Evolutionary conservation across 2,888 invertebrate species (phyloP).

Genomic region (Orgyia antiqua): DNA sequence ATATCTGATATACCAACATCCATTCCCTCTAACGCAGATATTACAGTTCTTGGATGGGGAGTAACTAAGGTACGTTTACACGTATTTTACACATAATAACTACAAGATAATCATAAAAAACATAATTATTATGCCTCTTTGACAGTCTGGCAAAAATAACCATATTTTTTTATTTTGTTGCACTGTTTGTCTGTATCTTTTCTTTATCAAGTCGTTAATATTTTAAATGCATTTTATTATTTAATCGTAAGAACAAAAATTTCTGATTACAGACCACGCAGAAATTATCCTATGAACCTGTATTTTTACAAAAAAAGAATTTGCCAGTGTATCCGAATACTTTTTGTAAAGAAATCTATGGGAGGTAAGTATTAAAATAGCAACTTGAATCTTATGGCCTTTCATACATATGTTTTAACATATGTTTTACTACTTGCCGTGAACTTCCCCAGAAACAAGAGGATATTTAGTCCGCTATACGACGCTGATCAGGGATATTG

Average conservation of each 20-base stretch:
- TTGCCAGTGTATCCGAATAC: conserved; percentile 57
- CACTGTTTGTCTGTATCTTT: too few relatives aligned
- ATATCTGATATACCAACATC: conserved; percentile 32
- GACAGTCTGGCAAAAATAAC: too few relatives aligned
- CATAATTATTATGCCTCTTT: too few relatives aligned
- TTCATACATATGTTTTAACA: too few relatives aligned
- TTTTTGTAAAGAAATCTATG: conserved; percentile 64
- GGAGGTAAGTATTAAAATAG: conserved; percentile 58
- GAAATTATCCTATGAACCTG: conserved; percentile 52
- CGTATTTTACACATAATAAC: background rate
- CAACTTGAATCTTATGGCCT: too few relatives aligned
- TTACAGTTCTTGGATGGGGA: conserved; percentile 62
- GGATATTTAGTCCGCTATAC: background rate
- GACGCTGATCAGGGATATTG: background rate
- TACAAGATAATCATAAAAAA: too few relatives aligned
- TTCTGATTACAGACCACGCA: conserved; percentile 50
- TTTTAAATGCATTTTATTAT: too few relatives aligned
- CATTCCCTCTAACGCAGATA: conserved; percentile 45
- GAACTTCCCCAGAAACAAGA: too few relatives aligned
- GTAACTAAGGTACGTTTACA: conserved; percentile 49
- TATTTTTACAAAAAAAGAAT: conserved; percentile 55
- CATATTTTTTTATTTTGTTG: too few relatives aligned
- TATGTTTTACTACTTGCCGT: too few relatives aligned
- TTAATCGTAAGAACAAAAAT: too few relatives aligned
- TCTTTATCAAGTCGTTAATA: too few relatives aligned